A percentile compares a stretch with the other conserved stretches of the same genome.
phyloP scores from a whole-genome alignment of 2,797 vertebrate species.

The Anomalospiza imberbis region DNA sequence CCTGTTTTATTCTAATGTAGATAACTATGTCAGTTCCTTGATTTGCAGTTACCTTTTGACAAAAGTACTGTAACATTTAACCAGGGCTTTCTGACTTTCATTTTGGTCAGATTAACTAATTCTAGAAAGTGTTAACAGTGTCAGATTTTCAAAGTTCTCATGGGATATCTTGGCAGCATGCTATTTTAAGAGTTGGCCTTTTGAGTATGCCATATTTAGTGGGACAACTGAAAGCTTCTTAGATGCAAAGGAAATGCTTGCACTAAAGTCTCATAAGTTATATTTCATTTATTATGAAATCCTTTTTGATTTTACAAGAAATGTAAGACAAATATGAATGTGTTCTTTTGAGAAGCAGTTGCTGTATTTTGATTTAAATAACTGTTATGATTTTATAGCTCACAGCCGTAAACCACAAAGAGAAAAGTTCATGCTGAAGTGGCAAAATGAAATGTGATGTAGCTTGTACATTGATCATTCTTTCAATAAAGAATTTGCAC shows the following conservation, averaged over 20 bases:
- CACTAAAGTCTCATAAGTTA: slow-evolving; percentile 33
- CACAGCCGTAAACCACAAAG: slow-evolving; percentile 39
- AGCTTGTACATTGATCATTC: slow-evolving; percentile 70
- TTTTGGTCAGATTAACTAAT: slow-evolving; percentile 20
- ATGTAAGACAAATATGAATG: slow-evolving; percentile 54
- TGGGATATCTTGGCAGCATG: slow-evolving; percentile 45
- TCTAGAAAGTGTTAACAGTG: slow-evolving; percentile 3
- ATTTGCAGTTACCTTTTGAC: slow-evolving; percentile 22
- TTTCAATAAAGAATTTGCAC: slow-evolving; percentile 78
- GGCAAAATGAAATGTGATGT: slow-evolving; percentile 51
- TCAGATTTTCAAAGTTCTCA: not conserved
- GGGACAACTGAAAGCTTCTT: slow-evolving; percentile 41
- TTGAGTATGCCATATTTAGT: not conserved
- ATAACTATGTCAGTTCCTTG: not conserved
- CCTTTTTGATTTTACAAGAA: slow-evolving; percentile 40
- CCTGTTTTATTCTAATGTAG: slow-evolving; percentile 32
- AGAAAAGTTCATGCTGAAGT: slow-evolving; percentile 56
- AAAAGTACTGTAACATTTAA: slow-evolving; percentile 49
- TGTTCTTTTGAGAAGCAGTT: slow-evolving; percentile 51
- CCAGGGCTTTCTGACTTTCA: slow-evolving; percentile 19
- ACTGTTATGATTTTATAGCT: slow-evolving; percentile 54
- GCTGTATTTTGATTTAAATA: slow-evolving; percentile 63
- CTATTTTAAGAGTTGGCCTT: slow-evolving; percentile 46
- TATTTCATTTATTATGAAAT: slow-evolving; percentile 49
- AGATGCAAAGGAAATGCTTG: slow-evolving; percentile 43